Evolutionary conservation across 2,888 invertebrate genomes (phyloP).

Genomic region (Coenonympha arcania): DNA sequence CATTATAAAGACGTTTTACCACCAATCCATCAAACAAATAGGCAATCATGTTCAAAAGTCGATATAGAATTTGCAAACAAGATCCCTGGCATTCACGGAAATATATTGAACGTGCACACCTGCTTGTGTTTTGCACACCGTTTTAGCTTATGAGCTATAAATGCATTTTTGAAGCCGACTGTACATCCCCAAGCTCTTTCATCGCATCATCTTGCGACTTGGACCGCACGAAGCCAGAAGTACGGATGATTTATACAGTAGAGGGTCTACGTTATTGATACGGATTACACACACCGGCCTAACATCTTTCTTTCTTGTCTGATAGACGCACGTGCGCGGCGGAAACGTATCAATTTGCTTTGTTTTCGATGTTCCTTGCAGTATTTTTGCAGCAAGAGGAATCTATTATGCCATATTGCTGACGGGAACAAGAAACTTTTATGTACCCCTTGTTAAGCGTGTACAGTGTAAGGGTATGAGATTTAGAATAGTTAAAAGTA

Average conservation of each 20-base stretch:
- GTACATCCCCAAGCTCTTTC: neutral
- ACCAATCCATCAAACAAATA: too few relatives aligned
- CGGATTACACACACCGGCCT: slow-evolving; percentile 57
- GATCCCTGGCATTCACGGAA: too few relatives aligned
- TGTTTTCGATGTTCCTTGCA: slow-evolving; percentile 23
- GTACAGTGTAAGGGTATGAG: too few relatives aligned
- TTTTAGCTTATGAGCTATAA: too few relatives aligned
- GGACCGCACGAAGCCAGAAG: slow-evolving; percentile 14
- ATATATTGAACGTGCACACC: too few relatives aligned
- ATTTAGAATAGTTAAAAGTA: too few relatives aligned
- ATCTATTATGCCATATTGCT: neutral
- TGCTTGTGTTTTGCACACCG: too few relatives aligned
- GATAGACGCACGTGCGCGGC: slow-evolving; percentile 49
- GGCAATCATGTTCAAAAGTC: too few relatives aligned
- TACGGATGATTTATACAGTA: slow-evolving; percentile 59
- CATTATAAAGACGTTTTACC: too few relatives aligned
- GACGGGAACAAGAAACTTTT: neutral
- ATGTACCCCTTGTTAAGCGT: too few relatives aligned
- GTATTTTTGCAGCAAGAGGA: slow-evolving; percentile 7
- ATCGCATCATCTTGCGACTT: slow-evolving; percentile 8
- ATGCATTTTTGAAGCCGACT: too few relatives aligned
- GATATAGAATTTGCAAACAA: too few relatives aligned
- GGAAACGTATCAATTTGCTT: slow-evolving; percentile 58
- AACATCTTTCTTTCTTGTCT: slow-evolving; percentile 47
- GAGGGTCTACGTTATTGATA: slow-evolving; percentile 54